phyloP scores from a whole-genome alignment of 2,113 vertebrate species.

The Psammodynastes pulverulentus region DNA sequence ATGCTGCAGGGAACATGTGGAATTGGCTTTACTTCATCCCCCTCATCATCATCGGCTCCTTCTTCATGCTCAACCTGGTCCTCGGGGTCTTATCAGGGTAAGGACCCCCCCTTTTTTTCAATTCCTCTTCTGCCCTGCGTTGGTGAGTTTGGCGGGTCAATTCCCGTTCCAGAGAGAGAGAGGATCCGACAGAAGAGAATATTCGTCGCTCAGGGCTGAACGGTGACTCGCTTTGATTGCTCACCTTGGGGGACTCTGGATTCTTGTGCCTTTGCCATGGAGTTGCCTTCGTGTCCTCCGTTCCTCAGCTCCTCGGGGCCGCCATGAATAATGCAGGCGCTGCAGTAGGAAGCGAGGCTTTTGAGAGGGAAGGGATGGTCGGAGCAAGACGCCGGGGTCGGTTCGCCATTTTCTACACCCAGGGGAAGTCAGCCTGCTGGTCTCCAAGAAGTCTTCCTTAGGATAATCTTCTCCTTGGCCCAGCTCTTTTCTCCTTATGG shows the following conservation, averaged over 20 bases:
- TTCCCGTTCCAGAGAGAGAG: background rate
- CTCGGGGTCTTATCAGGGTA: conserved; percentile 92
- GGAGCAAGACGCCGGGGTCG: conserved; percentile 9
- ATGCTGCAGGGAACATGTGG: conserved; percentile 92
- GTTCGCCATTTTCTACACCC: too few relatives aligned
- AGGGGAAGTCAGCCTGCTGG: background rate
- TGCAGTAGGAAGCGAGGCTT: conserved; percentile 14
- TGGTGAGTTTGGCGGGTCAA: background rate
- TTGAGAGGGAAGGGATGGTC: background rate
- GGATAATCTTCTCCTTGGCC: background rate
- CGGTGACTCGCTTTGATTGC: too few relatives aligned
- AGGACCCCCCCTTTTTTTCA: conserved; percentile 54
- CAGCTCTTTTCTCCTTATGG: background rate
- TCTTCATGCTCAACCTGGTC: conserved; percentile 97
- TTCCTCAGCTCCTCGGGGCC: background rate
- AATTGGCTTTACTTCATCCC: conserved; percentile 96
- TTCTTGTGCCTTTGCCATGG: background rate
- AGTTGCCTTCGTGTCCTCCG: fast-evolving
- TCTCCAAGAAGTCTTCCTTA: background rate
- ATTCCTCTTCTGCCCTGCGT: background rate
- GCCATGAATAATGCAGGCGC: background rate
- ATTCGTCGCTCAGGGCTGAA: too few relatives aligned
- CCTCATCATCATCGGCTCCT: conserved; percentile 94
- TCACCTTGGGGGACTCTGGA: background rate
- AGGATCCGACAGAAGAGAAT: background rate